phyloP scores from a whole-genome alignment of 2,797 vertebrate species.

The Xyrichtys novacula region DNA sequence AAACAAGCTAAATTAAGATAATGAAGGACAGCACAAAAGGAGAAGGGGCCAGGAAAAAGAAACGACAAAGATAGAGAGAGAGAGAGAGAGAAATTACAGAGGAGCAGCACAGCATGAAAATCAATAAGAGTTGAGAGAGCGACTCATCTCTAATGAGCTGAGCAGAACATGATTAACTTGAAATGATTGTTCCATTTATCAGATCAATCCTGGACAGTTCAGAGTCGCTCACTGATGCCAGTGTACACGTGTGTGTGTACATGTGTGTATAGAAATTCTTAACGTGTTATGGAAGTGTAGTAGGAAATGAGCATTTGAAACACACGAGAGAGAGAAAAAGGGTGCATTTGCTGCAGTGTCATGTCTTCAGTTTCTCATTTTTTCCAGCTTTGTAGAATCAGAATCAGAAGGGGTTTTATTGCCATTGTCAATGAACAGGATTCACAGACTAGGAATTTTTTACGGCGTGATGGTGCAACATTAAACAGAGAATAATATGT shows the following conservation, averaged over 20 bases:
- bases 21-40: neutral
- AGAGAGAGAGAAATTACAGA: conserved; percentile 15
- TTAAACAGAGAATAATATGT: no score
- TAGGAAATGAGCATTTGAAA: no score
- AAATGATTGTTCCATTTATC: conserved; percentile 78
- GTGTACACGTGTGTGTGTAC: neutral
- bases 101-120: conserved; percentile 67
- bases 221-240: conserved; percentile 10
- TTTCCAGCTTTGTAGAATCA: no score
- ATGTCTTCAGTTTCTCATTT: no score
- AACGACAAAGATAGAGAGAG: neutral
- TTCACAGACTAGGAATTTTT: no score
- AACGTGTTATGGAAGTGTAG: no score
- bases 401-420: no score
- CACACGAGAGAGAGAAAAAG: no score
- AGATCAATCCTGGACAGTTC: conserved; percentile 68
- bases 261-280: neutral
- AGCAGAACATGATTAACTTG: conserved; percentile 76
- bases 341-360: no score
- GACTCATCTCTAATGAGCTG: conserved; percentile 85
- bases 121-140: conserved; percentile 92
- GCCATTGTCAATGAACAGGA: no score
- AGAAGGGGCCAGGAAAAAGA: conserved; percentile 25
- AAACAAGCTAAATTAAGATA: conserved; percentile 1
- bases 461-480: no score